Percentiles rank a stretch among this genome's conserved stretches.
Evolutionary conservation across 2,888 invertebrate genomes (phyloP).

Genomic region (Apamea anceps): DNA sequence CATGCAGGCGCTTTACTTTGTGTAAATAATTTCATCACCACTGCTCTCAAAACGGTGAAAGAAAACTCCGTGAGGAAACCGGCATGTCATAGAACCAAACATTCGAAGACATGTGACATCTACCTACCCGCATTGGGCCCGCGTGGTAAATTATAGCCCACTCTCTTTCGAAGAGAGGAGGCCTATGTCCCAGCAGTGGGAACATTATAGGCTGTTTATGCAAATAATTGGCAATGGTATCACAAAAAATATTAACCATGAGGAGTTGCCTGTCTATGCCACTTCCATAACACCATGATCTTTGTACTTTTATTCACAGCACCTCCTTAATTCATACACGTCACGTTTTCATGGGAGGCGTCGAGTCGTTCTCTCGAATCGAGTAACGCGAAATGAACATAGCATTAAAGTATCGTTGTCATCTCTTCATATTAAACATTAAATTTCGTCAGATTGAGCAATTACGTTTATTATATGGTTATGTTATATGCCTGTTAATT

Average conservation of each 20-base stretch:
- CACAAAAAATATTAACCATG: neutral
- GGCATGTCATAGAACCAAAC: no score
- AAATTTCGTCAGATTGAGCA: constrained; percentile 65
- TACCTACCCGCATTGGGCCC: no score
- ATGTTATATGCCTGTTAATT: constrained; percentile 21
- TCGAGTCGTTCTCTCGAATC: constrained; percentile 80
- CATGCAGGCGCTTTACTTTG: no score
- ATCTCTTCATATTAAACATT: constrained; percentile 73
- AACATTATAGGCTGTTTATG: no score
- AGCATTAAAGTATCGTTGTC: constrained; percentile 79
- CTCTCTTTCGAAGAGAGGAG: no score
- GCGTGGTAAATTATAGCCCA: no score
- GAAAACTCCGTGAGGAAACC: no score
- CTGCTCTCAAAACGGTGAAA: no score
- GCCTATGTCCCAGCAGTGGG: no score
- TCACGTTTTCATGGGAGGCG: constrained; percentile 84
- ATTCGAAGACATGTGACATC: no score
- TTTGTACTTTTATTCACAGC: constrained; percentile 73
- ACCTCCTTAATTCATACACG: constrained; percentile 87
- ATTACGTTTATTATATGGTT: constrained; percentile 42
- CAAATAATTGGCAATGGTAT: neutral
- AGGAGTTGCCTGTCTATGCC: constrained; percentile 26
- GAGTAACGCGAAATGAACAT: constrained; percentile 81
- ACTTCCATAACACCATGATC: constrained; percentile 69
- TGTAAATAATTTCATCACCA: no score